Evolutionary conservation across 2,888 invertebrate species (phyloP).

Genomic region (Eristalis tenax): DNA sequence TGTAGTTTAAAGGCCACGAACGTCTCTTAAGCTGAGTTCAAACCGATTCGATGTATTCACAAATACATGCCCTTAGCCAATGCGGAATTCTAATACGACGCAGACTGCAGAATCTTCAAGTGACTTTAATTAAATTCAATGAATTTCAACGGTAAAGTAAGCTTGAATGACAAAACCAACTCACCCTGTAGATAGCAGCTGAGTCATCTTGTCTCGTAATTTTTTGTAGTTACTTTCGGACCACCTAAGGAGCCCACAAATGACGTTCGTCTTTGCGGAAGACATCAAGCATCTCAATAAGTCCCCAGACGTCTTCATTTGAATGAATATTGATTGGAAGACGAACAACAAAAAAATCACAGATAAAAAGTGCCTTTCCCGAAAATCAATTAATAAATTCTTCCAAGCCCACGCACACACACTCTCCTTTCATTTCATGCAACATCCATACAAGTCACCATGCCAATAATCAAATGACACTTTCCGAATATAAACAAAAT

Average conservation of each 20-base stretch:
- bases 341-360: neutral
- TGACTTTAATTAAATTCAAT: neutral
- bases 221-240: neutral
- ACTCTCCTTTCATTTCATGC: constrained; percentile 6
- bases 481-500: constrained; percentile 10
- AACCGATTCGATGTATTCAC: too few relatives aligned
- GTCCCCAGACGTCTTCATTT: constrained; percentile 18
- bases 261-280: neutral
- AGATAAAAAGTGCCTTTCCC: constrained; percentile 21
- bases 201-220: neutral
- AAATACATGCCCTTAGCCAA: too few relatives aligned
- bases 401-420: constrained; percentile 14
- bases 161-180: neutral
- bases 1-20: too few relatives aligned
- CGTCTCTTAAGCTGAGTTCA: too few relatives aligned
- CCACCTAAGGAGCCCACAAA: neutral
- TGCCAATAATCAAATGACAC: constrained; percentile 45
- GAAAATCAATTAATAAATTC: constrained; percentile 53
- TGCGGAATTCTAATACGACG: too few relatives aligned
- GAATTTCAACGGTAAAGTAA: neutral
- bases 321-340: constrained; percentile 29
- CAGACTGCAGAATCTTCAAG: too few relatives aligned
- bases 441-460: constrained; percentile 39
- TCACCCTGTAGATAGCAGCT: neutral
- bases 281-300: neutral